Conservation (phyloP, 2,113 vertebrate species). For the Colistium nudipinnis region DNA sequence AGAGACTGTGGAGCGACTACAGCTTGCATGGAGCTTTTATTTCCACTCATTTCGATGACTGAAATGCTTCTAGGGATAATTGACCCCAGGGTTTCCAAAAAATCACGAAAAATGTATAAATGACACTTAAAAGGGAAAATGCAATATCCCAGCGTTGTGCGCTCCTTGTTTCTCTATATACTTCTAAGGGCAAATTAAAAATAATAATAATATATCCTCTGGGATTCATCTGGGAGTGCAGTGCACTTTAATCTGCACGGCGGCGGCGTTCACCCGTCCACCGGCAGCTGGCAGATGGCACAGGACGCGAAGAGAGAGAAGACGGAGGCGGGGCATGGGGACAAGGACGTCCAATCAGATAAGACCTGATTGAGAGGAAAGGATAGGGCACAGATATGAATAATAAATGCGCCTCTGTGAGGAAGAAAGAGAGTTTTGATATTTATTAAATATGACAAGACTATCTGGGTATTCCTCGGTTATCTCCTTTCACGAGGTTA, state of each 20-base stretch:
- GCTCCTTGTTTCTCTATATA: constrained; percentile 14
- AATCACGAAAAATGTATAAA: too few relatives aligned
- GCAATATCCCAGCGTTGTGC: too few relatives aligned
- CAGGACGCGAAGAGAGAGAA: constrained; percentile 19
- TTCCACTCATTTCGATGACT: neutral
- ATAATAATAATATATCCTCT: constrained; percentile 47
- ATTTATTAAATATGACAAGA: constrained; percentile 45
- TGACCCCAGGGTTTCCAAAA: too few relatives aligned
- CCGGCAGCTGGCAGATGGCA: constrained; percentile 71
- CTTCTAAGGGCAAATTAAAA: constrained; percentile 43
- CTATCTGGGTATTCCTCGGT: constrained; percentile 36
- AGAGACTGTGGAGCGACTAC: neutral
- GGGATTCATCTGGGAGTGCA: constrained; percentile 45
- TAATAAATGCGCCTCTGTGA: constrained; percentile 51
- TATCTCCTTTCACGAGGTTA: constrained; percentile 6
- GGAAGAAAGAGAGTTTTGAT: constrained; percentile 37
- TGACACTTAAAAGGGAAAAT: too few relatives aligned
- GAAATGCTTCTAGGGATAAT: neutral
- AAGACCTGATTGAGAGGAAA: constrained; percentile 45
- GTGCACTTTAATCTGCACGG: constrained; percentile 64
- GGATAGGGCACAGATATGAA: constrained; percentile 46
- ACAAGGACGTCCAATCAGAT: constrained; percentile 47
- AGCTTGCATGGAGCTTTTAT: neutral
- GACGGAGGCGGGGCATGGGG: constrained; percentile 13
- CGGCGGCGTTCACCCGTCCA: constrained; percentile 34